Evolutionary conservation across 2,797 vertebrate genomes (phyloP), one percentile per base, ranked within the genome.

Genomic region (Notolabrus celidotus): DNA sequence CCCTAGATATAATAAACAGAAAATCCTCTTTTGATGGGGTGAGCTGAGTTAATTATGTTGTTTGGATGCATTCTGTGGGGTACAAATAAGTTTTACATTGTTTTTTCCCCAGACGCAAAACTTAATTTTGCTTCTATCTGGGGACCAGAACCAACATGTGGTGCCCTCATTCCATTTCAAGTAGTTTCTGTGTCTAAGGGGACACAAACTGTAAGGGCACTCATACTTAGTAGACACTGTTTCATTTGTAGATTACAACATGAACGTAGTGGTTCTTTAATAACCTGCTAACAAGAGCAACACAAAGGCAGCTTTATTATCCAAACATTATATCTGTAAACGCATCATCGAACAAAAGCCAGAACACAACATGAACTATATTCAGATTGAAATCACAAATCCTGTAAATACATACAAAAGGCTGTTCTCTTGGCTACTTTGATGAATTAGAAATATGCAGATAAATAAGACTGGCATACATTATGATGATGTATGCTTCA

Each of bases 111-210:
- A 17, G 22, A 41, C 45, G 27, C n/a, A 71, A 75, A 80, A 58
- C 19, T 39, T 36, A 11, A n/a, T 7, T 43, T 41, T 53, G 19
- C 16, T 67, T 50, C 62, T 17, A 51, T 73, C 67, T 57, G 29
- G 49, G 42, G 55, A 78, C 25, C 27, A 67, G 59, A 80, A 77
- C 63, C 51, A 80, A 69, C 68, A 75, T 67, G 77, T 71, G 74
- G 62, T 65, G 80, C 41, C 70, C 60, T 77, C 62, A 65, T 61
- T 83, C 39, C 71, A 83, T 89, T 41, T 82, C 29, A 84, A 86
- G 70, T 74, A 77, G 58, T 29, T 72, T 62, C 19, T 23, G 39
- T 36, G 67, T 73, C 58, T 69, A 25, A 12, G 74, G 65, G 61
- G 70, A 79, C 46, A 27, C 46, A 69, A 41, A 66, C 16, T 45